phyloP scores from a whole-genome alignment of 1,140 invertebrate genomes.

The Drosophila mauritiana region DNA sequence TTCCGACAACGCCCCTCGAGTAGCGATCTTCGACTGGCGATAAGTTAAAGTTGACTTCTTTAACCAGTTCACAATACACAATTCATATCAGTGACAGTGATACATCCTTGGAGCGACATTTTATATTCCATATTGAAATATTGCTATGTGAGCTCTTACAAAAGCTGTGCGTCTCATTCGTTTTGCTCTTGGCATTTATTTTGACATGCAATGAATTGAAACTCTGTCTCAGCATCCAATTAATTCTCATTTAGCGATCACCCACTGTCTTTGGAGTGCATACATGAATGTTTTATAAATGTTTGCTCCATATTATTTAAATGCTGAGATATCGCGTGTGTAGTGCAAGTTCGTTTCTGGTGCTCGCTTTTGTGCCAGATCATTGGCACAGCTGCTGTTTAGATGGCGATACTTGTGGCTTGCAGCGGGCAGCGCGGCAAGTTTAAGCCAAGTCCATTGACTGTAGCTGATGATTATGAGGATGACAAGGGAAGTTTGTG shows the following conservation, averaged over 20 bases:
- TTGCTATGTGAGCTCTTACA: neutral
- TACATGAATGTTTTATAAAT: conserved; percentile 20
- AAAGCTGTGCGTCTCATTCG: neutral
- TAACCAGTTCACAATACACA: conserved; percentile 3
- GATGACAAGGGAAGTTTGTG: conserved; percentile 49
- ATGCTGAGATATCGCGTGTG: conserved; percentile 32
- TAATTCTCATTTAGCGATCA: conserved; percentile 31
- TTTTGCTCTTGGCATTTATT: conserved; percentile 2
- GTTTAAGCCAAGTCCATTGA: conserved; percentile 54
- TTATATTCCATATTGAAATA: neutral
- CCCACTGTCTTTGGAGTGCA: conserved; percentile 28
- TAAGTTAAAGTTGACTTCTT: conserved; percentile 29
- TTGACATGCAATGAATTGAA: conserved; percentile 23
- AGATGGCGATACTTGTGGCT: conserved; percentile 22
- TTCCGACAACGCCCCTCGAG: conserved; percentile 35
- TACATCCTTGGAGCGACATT: neutral
- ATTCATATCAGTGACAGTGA: neutral
- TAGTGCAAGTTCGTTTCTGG: conserved; percentile 20
- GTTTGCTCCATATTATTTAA: conserved; percentile 40
- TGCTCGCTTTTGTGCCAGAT: conserved; percentile 42
- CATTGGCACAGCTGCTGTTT: conserved; percentile 48
- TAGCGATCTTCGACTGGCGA: conserved; percentile 22
- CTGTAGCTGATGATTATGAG: conserved; percentile 38
- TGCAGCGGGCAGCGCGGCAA: neutral
- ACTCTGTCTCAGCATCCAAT: conserved; percentile 21